Conservation (phyloP, 2,888 invertebrate genomes). For the Malthinus flaveolus region DNA sequence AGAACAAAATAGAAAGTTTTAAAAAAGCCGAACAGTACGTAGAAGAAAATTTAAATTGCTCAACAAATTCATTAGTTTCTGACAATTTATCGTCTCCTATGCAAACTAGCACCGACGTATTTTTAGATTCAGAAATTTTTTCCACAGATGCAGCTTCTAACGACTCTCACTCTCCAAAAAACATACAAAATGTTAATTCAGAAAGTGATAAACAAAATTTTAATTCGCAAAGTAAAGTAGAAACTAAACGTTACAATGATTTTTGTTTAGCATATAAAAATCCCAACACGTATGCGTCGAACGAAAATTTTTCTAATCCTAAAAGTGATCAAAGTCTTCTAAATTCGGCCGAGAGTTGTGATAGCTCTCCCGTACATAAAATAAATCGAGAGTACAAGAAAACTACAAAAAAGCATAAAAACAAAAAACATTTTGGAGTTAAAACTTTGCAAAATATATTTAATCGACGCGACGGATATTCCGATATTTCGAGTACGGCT, state of each 20-base stretch:
- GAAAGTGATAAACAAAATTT: slow-evolving; percentile 13
- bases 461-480: slow-evolving; percentile 52
- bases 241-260: slow-evolving; percentile 38
- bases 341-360: slow-evolving; percentile 52
- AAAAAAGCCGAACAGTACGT: slow-evolving; percentile 41
- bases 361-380: slow-evolving; percentile 62
- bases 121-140: slow-evolving; percentile 53
- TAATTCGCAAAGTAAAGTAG: slow-evolving; percentile 30
- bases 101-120: slow-evolving; percentile 57
- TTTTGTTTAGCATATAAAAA: slow-evolving; percentile 37
- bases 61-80: slow-evolving; percentile 54
- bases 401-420: slow-evolving; percentile 55
- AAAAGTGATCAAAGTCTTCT: slow-evolving; percentile 54
- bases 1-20: slow-evolving; percentile 18
- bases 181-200: slow-evolving; percentile 18
- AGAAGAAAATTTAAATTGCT: slow-evolving; percentile 51
- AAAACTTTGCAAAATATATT: slow-evolving; percentile 55
- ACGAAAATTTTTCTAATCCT: slow-evolving; percentile 50
- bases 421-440: slow-evolving; percentile 59
- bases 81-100: slow-evolving; percentile 56
- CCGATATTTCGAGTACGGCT: slow-evolving; percentile 54
- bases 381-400: slow-evolving; percentile 54
- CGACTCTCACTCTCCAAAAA: slow-evolving; percentile 54
- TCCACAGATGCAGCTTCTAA: slow-evolving; percentile 53
- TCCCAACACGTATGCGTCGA: slow-evolving; percentile 42